phyloP scores from a whole-genome alignment of 2,797 vertebrate species.

The Meriones psammophilus region DNA sequence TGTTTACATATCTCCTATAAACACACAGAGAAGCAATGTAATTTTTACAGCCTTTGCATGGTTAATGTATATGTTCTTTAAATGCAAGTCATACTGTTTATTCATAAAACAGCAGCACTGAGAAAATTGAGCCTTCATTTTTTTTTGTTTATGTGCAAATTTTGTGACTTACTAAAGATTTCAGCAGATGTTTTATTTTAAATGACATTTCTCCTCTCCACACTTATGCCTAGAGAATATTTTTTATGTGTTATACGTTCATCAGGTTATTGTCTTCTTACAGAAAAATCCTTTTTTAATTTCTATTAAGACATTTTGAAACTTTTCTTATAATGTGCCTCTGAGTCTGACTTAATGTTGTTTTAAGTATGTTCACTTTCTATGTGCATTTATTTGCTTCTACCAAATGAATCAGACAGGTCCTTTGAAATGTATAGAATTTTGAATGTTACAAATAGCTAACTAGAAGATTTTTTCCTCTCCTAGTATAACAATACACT shows the following conservation, averaged over 20 bases:
- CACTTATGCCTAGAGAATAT: neutral
- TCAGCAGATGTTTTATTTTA: constrained; percentile 5
- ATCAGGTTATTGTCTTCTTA: constrained; percentile 8
- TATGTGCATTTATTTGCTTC: neutral
- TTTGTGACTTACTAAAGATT: neutral
- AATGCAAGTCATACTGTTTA: neutral
- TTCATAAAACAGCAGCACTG: neutral
- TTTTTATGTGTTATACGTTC: neutral
- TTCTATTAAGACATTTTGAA: neutral
- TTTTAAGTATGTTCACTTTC: constrained; percentile 21
- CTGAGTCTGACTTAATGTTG: neutral
- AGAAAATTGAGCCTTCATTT: neutral
- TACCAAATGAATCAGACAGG: neutral
- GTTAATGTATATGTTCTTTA: constrained; percentile 19
- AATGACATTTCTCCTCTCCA: constrained; percentile 15
- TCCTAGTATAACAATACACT: neutral
- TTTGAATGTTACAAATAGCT: neutral
- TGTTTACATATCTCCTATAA: neutral
- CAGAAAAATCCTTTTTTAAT: neutral
- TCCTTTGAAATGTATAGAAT: neutral
- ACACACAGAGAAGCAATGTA: neutral
- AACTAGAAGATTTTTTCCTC: neutral
- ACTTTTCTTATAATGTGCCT: neutral
- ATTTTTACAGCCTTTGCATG: neutral
- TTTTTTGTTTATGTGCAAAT: neutral